Evolutionary conservation across 2,888 invertebrate species (phyloP), one percentile per base, ranked within the genome.

Genomic region (Morpho deidamia): DNA sequence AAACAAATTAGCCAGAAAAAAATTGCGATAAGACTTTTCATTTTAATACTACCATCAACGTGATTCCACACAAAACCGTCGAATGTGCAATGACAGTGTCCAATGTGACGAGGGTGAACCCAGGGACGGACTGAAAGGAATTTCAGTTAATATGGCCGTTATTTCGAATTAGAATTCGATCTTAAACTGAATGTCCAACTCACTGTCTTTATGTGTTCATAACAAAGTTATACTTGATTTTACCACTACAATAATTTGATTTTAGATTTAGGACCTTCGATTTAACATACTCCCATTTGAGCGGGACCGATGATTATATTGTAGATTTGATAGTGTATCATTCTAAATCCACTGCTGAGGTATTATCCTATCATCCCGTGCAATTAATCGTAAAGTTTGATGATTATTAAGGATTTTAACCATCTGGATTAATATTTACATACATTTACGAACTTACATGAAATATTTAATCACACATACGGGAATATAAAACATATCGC

Each of bases 61-160:
- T 50, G 39, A 58, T 51, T 55, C 50, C 44, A 44, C 72, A 69
- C 70, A 61, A 76, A 82, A 81, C 79, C 74, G 79, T 80, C 58
- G 45, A 58, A 75, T 78, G 73, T 79, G 76, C 83, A 84, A 83
- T 80, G 83, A 81, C 81, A 80, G 73, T 76, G 79, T 77, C 81
- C 78, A 70, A 77, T 73, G 72, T 81, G 83, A 84, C 74, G 73
- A 81, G 82, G 84, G 83, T 83, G 78, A 70, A 66, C 65, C 58
- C 58, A 67, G 69, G 58, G 67, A 65, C 64, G 77, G 73, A 80
- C 74, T 76, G 74, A 76, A 76, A 77, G 81, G 82, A 81, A 83
- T 83, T 77, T 69, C 74, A 74, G 76, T 77, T 83, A 80, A 81
- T 82, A 81, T 74, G 75, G 52, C 72, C 71, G 71, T 76, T 79